Evolutionary conservation across 2,797 vertebrate species (phyloP), one percentile per base, ranked within the genome.

Genomic region (Argya squamiceps): DNA sequence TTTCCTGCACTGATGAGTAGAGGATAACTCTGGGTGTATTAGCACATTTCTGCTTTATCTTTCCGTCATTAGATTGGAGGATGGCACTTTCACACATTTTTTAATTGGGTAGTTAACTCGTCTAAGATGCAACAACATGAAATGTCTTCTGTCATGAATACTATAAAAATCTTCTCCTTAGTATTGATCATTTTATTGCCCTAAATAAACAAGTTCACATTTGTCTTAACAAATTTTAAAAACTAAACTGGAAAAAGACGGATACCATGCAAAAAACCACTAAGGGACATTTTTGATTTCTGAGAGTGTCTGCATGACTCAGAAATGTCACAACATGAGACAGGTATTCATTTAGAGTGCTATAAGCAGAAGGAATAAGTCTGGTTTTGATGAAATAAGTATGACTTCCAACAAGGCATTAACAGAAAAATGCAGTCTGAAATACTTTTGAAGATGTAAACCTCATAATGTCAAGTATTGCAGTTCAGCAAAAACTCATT

Each of bases 41-140:
- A 92, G 19, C 56, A 81, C 68, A 69, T 93, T 96, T 84, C 46
- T 74, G 43, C 44, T 93, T 73, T 73, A 91, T 92, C 83, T 80
- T 30, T 71, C 73, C 83, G 5, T 67, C 71, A 75, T 92, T 78
- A 74, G 36, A n/a, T 34, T 90, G 84, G 68, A 92, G 70, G 58
- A 70, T 39, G 71, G 5, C 24, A 41, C 37, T 24, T 85, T 93
- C 69, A 83, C 53, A 78, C 11, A 34, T 92, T 92, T 73, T 56
- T 63, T 86, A 92, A 86, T 56, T 92, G 64, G 7, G 9, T 74
- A 58, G 21, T 55, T 95, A 90, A 79, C 65, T 74, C 11, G 14
- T 63, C 60, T 65, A 64, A 71, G n/a, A 64, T 3, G 2, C 29
- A 30, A 18, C 10, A 80, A 65, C 39, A 78, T 12, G 21, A 84